A percentile compares a stretch with the other conserved stretches of the same genome.
Conservation (phyloP, 2,888 invertebrate genomes). For the Pachymerium ferrugineum region DNA sequence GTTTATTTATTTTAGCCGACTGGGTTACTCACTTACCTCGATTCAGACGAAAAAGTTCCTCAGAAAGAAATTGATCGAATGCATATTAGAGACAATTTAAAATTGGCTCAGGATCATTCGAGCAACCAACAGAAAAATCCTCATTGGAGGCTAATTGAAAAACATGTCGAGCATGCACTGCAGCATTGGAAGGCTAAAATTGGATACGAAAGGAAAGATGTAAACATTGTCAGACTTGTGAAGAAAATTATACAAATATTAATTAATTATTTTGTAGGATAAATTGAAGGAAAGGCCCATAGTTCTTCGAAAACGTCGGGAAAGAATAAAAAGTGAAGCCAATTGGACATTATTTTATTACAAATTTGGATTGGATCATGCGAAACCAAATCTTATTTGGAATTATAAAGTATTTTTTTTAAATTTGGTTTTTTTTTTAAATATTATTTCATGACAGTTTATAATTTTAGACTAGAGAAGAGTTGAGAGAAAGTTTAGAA, state of each 20-base stretch:
- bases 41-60: constrained; percentile 78
- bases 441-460: constrained; percentile 2
- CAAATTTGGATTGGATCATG: constrained; percentile 89
- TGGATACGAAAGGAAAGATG: constrained; percentile 51
- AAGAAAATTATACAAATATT: neutral
- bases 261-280: constrained; percentile 41
- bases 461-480: constrained; percentile 75
- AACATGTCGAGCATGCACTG: constrained; percentile 53
- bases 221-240: constrained; percentile 20
- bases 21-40: constrained; percentile 81
- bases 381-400: constrained; percentile 95
- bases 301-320: constrained; percentile 80
- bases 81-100: constrained; percentile 76
- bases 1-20: constrained; percentile 63
- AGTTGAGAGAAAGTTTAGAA: constrained; percentile 83
- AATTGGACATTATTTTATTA: constrained; percentile 95
- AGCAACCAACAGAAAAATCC: constrained; percentile 62
- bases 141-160: constrained; percentile 61
- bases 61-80: constrained; percentile 54
- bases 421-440: neutral
- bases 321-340: constrained; percentile 75
- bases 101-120: constrained; percentile 76
- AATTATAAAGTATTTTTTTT: constrained; percentile 73
- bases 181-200: constrained; percentile 66
- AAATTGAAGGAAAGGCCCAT: constrained; percentile 74